Evolutionary conservation across 2,888 invertebrate species (phyloP), one percentile per base, ranked within the genome.

Genomic region (Chrysolina haemoptera): DNA sequence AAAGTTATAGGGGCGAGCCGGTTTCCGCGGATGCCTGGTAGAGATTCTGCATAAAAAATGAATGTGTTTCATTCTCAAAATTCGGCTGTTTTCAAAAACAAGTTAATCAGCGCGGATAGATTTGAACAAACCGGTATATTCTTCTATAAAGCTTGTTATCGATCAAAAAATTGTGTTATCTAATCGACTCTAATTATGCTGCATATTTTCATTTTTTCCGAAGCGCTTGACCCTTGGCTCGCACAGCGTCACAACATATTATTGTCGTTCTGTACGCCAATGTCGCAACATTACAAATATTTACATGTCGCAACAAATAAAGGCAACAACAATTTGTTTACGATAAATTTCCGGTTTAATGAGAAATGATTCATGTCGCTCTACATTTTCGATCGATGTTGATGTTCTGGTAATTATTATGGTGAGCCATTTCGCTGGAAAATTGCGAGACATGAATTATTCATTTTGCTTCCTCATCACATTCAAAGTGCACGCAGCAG

Each of bases 201-300:
- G 27, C 59, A 35, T 22, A 20, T 22, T 11, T 53, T 20, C 53
- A 53, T 27, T 59, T 59, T 35, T 59, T 59, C 27, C 35, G n/a
- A 4, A 27, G 59, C 10, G 2, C 8, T 59, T 27, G 59, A 59
- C 59, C 59, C 59, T n/a, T n/a, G n/a, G n/a, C n/a, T 16, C 18
- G n/a, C 1, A 2, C 59, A 14, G 14, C n/a, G n/a, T 9, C 14
- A 35, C 59, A 59, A 59, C 59, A 59, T 59, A 59, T 27, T 59
- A 59, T 59, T 59, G 59, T 27, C 35, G 27, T 27, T 35, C 1
- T 18, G 1, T 59, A 35, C 35, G 8, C 9, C 35, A 9, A 35
- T 27, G 27, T 59, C 59, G 27, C n/a, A 59, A 59, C n/a, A 59
- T 35, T n/a, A 59, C n/a, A 59, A 59, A 59, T 27, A 59, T 59